A percentile compares a stretch with the other conserved stretches of the same genome.
Evolutionary conservation across 53 echinoderm and acorn worm species (phyloP).

Genomic region (Antedon mediterranea): DNA sequence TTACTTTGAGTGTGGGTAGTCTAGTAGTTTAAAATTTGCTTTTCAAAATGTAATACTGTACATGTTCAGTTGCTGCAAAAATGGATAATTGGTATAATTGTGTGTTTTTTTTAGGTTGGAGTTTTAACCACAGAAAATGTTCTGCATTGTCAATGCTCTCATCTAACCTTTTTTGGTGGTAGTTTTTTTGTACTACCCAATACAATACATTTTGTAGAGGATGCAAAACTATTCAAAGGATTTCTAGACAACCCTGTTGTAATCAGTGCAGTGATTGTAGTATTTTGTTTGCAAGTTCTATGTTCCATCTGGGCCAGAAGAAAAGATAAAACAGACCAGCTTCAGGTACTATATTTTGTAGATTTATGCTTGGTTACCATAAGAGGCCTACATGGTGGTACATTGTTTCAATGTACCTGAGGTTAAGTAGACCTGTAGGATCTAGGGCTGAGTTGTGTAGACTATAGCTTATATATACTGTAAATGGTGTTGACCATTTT

Average conservation of each 20-base stretch:
- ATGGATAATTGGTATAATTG: neutral
- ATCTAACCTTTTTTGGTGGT: conserved; percentile 60
- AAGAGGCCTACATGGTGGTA: no score
- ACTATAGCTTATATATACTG: neutral
- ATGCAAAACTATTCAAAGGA: conserved; percentile 38
- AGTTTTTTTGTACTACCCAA: conserved; percentile 68
- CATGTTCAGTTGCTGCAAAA: neutral
- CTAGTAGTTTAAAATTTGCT: no score
- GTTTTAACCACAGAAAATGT: conserved; percentile 34
- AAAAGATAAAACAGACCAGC: conserved; percentile 32
- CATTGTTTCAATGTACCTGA: no score
- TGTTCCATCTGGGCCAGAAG: conserved; percentile 54
- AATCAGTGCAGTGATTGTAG: conserved; percentile 32
- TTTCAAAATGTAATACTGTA: neutral
- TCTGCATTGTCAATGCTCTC: conserved; percentile 73
- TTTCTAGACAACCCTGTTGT: conserved; percentile 51
- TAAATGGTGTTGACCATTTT: no score
- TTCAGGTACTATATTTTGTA: conserved; percentile 22
- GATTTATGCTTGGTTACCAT: no score
- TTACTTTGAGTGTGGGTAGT: no score
- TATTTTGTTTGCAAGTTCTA: conserved; percentile 7
- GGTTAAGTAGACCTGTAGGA: neutral
- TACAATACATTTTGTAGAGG: conserved; percentile 43
- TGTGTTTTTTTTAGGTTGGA: conserved; percentile 40
- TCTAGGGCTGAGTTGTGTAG: neutral